phyloP scores from a whole-genome alignment of 2,797 vertebrate genomes.

The Xenentodon cancila region DNA sequence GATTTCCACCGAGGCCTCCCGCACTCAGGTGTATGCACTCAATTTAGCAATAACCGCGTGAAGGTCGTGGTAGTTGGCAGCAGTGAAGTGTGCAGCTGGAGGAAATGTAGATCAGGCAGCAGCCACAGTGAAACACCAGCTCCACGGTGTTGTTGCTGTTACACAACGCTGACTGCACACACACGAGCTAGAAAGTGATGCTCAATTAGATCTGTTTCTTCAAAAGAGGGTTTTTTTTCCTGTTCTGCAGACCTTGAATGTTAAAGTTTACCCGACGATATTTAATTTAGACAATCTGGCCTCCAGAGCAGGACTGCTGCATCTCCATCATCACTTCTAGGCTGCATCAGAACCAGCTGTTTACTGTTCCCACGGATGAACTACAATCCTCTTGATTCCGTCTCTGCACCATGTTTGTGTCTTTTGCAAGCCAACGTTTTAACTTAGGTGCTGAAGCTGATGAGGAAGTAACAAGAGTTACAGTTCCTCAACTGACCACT shows the following conservation, averaged over 20 bases:
- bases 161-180: slow-evolving; percentile 1
- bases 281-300: no score
- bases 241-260: no score
- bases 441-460: no score
- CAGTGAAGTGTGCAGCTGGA: slow-evolving; percentile 36
- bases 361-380: not conserved
- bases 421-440: no score
- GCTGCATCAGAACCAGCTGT: not conserved
- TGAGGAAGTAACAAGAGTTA: no score
- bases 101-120: slow-evolving; percentile 37
- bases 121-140: no score
- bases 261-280: no score
- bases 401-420: no score
- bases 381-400: no score
- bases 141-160: slow-evolving; percentile 31
- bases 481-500: no score
- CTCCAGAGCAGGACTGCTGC: no score
- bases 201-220: slow-evolving; percentile 1
- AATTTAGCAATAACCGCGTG: slow-evolving; percentile 35
- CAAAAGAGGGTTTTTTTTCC: not conserved
- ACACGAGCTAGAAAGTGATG: slow-evolving; percentile 2
- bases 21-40: slow-evolving; percentile 42
- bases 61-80: slow-evolving; percentile 56
- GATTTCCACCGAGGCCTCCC: slow-evolving; percentile 36
- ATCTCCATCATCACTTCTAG: no score